Percentiles rank a stretch among this genome's conserved stretches.
These are phyloP conservation scores for Artibeus lituratus DNA, from an alignment of 2,797 vertebrate species.

Conservation along the genomic window DNA sequence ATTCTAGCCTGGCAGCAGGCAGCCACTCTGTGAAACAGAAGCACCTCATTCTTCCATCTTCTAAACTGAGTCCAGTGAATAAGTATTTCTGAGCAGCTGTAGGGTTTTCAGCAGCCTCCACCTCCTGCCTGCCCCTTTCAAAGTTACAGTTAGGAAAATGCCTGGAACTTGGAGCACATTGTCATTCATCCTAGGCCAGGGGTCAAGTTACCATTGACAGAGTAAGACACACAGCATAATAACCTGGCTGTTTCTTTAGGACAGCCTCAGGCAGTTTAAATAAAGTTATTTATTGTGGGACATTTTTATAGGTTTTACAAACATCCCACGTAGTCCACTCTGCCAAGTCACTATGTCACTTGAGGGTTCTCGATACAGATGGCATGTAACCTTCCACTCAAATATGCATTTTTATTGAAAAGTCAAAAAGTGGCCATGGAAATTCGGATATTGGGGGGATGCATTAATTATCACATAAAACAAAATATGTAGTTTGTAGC, in stretches of 20 bases:
- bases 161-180: not conserved
- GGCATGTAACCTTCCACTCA: not conserved
- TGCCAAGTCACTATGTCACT: not conserved
- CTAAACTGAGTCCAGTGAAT: not conserved
- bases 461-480: not conserved
- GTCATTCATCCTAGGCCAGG: not conserved
- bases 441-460: not conserved
- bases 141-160: not conserved
- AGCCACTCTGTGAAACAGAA: not conserved
- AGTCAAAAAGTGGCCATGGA: not conserved
- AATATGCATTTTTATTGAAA: not conserved
- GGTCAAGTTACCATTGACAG: not conserved
- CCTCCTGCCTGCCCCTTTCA: not conserved
- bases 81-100: not conserved
- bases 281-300: not conserved
- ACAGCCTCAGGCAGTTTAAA: not conserved
- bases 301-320: slow-evolving; percentile 10
- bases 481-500: not conserved
- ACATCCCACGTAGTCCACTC: not conserved
- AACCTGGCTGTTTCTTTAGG: not conserved
- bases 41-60: not conserved
- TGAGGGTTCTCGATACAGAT: not conserved
- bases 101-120: not conserved
- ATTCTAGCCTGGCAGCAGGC: not conserved
- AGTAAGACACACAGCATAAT: not conserved